A percentile compares a stretch with the other conserved stretches of the same genome.
phyloP scores from a whole-genome alignment of 2,797 vertebrate species.

The Pseudochaenichthys georgianus region DNA sequence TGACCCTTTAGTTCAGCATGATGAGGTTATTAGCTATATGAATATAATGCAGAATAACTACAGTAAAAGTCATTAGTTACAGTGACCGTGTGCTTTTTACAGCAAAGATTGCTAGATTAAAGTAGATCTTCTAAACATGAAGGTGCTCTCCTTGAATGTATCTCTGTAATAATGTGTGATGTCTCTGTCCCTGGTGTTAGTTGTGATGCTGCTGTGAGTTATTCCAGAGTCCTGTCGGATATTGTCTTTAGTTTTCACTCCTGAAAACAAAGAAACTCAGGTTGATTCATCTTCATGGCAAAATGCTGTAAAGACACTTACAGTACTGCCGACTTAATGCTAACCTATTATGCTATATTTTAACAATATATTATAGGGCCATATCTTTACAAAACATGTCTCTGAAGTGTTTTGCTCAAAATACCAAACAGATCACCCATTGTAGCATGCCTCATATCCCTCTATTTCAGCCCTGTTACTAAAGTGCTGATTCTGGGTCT shows the following conservation, averaged over 20 bases:
- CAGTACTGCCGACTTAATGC: too few species aligned
- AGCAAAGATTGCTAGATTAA: neutral
- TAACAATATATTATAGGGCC: too few species aligned
- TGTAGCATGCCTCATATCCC: too few species aligned
- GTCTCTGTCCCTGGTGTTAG: neutral
- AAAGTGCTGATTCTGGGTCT: too few species aligned
- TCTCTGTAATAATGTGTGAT: neutral
- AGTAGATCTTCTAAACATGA: neutral
- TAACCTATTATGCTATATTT: too few species aligned
- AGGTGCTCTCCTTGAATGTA: neutral
- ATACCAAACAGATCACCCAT: too few species aligned
- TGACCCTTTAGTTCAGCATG: conserved; percentile 15
- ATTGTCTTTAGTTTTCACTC: neutral
- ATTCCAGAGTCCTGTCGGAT: conserved; percentile 5
- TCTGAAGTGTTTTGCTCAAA: too few species aligned
- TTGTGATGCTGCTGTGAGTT: neutral
- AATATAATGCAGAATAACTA: neutral
- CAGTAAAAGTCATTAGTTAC: neutral
- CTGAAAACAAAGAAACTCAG: conserved; percentile 21
- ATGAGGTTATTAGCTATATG: neutral
- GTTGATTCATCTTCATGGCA: neutral
- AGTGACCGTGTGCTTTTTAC: neutral
- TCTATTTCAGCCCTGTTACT: too few species aligned
- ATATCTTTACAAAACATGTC: too few species aligned
- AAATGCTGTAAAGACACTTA: too few species aligned